A percentile compares a stretch with the other conserved stretches of the same genome.
phyloP scores from a whole-genome alignment of 1,140 invertebrate species.

The Drosophila ambigua region DNA sequence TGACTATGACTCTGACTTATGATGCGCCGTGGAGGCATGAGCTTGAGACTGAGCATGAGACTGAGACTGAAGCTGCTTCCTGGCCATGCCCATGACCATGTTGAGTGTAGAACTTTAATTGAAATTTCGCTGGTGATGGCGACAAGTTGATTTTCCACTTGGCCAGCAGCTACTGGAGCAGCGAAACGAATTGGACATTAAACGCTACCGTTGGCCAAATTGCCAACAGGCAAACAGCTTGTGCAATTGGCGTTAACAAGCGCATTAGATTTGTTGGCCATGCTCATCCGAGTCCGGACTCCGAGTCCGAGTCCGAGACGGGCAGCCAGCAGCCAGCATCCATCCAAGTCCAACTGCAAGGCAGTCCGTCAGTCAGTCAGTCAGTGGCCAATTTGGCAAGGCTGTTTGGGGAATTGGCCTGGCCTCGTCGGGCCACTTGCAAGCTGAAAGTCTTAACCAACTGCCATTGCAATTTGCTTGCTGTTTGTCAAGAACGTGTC shows the following conservation, averaged over 20 bases:
- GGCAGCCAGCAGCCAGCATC: conserved; percentile 3
- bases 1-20: conserved; percentile 12
- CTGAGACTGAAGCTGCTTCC: no score
- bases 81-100: conserved; percentile 28
- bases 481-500: conserved; percentile 59
- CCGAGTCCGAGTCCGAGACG: no score
- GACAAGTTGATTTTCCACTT: conserved; percentile 81
- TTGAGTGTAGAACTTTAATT: conserved; percentile 66
- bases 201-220: conserved; percentile 81
- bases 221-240: conserved; percentile 60
- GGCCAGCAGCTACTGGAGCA: conserved; percentile 29
- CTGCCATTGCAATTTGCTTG: conserved; percentile 75
- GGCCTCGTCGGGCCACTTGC: conserved; percentile 22
- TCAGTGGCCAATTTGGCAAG: conserved; percentile 76
- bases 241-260: conserved; percentile 78
- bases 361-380: conserved; percentile 53
- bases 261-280: conserved; percentile 63
- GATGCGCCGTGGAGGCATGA: conserved; percentile 27
- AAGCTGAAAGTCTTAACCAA: conserved; percentile 62
- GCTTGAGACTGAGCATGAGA: no score
- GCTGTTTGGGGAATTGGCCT: conserved; percentile 74
- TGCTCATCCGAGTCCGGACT: conserved; percentile 6
- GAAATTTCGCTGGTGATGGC: conserved; percentile 66
- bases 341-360: neutral
- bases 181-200: conserved; percentile 81